These are phyloP conservation scores for Nipponacmea schrenckii DNA, from an alignment of 2,888 invertebrate species.

Conservation along the genomic window DNA sequence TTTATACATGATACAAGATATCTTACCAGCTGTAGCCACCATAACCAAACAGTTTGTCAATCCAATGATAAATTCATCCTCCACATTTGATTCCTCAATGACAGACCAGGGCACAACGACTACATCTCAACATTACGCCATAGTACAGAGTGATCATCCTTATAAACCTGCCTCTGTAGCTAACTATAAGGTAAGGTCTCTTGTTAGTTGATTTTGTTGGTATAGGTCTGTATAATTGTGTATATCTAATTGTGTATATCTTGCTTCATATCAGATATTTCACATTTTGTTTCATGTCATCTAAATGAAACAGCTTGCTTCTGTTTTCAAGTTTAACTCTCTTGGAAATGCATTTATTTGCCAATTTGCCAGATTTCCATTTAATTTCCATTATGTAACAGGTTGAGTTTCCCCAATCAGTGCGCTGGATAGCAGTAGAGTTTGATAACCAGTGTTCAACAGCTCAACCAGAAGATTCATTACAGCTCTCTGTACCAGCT, in stretches of 20 bases:
- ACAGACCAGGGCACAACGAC: conserved; percentile 68
- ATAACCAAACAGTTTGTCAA: conserved; percentile 77
- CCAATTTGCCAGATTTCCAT: too few relatives aligned
- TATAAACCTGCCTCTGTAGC: conserved; percentile 80
- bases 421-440: conserved; percentile 92
- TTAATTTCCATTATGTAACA: conserved; percentile 22
- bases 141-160: conserved; percentile 96
- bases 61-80: conserved; percentile 63
- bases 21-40: conserved; percentile 88
- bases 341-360: too few relatives aligned
- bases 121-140: conserved; percentile 87
- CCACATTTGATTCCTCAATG: conserved; percentile 34
- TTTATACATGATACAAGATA: conserved; percentile 84
- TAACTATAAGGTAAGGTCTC: conserved; percentile 77
- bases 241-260: too few relatives aligned
- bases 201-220: neutral
- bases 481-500: conserved; percentile 70
- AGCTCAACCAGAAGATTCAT: conserved; percentile 90
- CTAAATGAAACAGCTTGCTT: too few relatives aligned
- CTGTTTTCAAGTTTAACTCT: too few relatives aligned
- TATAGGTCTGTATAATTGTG: too few relatives aligned
- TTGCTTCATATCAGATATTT: too few relatives aligned
- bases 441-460: conserved; percentile 93
- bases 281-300: too few relatives aligned
- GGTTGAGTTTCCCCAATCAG: conserved; percentile 86